Evolutionary conservation across 92 coral and sea anemone species (phyloP).

Genomic region (Chrysogorgia sp.): DNA sequence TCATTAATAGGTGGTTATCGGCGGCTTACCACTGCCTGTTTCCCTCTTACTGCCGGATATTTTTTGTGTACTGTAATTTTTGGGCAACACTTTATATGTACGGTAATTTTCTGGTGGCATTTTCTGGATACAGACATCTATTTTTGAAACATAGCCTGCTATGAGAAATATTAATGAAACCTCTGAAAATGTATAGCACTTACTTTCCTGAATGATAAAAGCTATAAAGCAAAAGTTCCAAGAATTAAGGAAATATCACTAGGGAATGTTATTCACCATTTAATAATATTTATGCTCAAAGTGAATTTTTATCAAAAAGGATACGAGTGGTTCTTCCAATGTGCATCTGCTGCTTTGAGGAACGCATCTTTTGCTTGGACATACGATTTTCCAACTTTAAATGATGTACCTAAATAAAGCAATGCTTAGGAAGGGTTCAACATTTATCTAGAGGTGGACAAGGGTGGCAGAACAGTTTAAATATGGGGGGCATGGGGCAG

Average conservation of each 20-base stretch:
- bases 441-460: neutral
- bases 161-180: too few relatives aligned
- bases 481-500: too few relatives aligned
- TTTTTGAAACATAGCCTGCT: too few relatives aligned
- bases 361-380: conserved; percentile 94
- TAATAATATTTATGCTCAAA: neutral
- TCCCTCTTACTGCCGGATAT: too few relatives aligned
- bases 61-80: too few relatives aligned
- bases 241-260: conserved; percentile 10
- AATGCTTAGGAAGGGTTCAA: too few relatives aligned
- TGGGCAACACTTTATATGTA: too few relatives aligned
- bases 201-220: conserved; percentile 91
- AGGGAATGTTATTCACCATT: neutral
- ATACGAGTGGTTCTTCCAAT: conserved; percentile 82
- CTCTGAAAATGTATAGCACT: conserved; percentile 29
- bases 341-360: conserved; percentile 88
- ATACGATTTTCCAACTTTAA: conserved; percentile 89
- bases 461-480: too few relatives aligned
- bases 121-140: too few relatives aligned
- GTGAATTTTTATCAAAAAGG: conserved; percentile 54
- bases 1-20: too few relatives aligned
- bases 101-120: too few relatives aligned
- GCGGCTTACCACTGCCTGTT: too few relatives aligned
- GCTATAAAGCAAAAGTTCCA: conserved; percentile 34
- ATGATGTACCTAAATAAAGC: conserved; percentile 70